A percentile compares a stretch with the other conserved stretches of the same genome.
phyloP scores from a whole-genome alignment of 2,113 vertebrate species.

The Psammodynastes pulverulentus region DNA sequence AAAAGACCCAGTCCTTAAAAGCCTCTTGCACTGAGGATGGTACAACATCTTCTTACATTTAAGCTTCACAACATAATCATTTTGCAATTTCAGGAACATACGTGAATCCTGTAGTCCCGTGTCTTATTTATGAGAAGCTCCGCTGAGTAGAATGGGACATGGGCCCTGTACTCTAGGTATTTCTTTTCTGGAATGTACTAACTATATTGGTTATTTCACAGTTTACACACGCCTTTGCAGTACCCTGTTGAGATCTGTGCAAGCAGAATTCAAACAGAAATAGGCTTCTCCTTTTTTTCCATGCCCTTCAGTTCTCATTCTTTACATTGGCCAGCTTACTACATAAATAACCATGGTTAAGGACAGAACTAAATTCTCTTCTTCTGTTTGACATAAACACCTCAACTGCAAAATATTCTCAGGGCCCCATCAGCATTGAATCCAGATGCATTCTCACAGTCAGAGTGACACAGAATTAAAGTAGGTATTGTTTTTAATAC shows the following conservation, averaged over 20 bases:
- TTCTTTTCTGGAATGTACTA: background rate
- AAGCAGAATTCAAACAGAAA: background rate
- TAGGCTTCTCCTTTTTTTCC: slow-evolving; percentile 28
- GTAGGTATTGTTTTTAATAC: slow-evolving; percentile 22
- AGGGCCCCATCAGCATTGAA: slow-evolving; percentile 49
- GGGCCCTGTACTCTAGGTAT: rapidly evolving
- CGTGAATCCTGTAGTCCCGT: background rate
- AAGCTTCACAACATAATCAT: background rate
- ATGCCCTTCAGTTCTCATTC: slow-evolving; percentile 40
- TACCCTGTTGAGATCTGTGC: slow-evolving; percentile 6
- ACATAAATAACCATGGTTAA: slow-evolving; percentile 59
- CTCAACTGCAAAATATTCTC: slow-evolving; percentile 45
- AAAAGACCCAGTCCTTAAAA: background rate
- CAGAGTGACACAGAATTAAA: slow-evolving; percentile 28
- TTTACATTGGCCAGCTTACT: slow-evolving; percentile 42
- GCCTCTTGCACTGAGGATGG: background rate
- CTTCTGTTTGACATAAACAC: slow-evolving; percentile 50
- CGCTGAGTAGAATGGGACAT: background rate
- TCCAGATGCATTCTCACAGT: slow-evolving; percentile 32
- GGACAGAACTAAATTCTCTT: slow-evolving; percentile 58
- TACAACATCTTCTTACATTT: background rate
- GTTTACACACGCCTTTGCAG: slow-evolving; percentile 12
- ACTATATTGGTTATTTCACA: slow-evolving; percentile 3
- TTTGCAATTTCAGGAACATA: background rate
- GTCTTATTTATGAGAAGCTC: background rate